phyloP scores from a whole-genome alignment of 2,888 invertebrate species.

The Nemotelus nigrinus region DNA sequence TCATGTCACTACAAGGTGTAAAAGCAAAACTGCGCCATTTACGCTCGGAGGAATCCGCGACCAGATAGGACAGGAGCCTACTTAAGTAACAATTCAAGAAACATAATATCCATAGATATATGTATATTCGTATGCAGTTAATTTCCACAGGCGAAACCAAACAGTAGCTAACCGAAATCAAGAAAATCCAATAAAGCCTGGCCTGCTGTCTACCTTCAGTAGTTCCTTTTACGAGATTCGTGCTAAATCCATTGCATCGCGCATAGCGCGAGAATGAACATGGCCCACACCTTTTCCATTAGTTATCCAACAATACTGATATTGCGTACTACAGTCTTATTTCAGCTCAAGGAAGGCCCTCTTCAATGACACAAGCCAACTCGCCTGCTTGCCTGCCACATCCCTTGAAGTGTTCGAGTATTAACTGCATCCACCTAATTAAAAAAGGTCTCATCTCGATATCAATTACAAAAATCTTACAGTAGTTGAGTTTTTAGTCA shows the following conservation, averaged over 20 bases:
- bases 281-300: slow-evolving; percentile 29
- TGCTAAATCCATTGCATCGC: not conserved
- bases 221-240: not conserved
- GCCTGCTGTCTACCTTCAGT: slow-evolving; percentile 8
- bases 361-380: slow-evolving; percentile 1
- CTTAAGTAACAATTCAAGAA: not conserved
- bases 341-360: not conserved
- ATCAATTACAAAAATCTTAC: slow-evolving; percentile 45
- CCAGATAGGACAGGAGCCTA: not conserved
- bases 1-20: slow-evolving; percentile 42
- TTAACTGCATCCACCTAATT: slow-evolving; percentile 44
- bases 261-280: not conserved
- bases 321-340: slow-evolving; percentile 5
- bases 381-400: not conserved
- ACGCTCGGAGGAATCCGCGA: slow-evolving; percentile 26
- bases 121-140: not conserved
- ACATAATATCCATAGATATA: not conserved
- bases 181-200: slow-evolving; percentile 39
- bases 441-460: slow-evolving; percentile 44
- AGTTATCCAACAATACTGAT: not conserved
- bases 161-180: slow-evolving; percentile 36
- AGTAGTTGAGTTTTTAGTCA: slow-evolving; percentile 44
- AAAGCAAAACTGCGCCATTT: slow-evolving; percentile 30
- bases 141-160: not conserved
- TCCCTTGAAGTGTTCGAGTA: not conserved